phyloP scores from a whole-genome alignment of 2,888 invertebrate genomes.

The Tetropium fuscum region DNA sequence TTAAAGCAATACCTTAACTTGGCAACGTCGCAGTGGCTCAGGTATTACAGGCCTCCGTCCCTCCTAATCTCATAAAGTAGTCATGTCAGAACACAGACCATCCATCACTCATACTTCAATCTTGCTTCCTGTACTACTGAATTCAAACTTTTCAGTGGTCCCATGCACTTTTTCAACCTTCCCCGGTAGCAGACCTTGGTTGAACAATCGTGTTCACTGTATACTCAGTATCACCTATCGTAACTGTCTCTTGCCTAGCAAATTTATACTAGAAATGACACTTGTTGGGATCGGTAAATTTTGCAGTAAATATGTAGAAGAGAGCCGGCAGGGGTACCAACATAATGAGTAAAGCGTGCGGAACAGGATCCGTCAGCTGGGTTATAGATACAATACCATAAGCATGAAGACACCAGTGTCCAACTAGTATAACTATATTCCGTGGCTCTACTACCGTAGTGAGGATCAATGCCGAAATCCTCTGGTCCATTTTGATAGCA shows the following conservation, averaged over 20 bases:
- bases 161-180: no score
- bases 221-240: constrained; percentile 13
- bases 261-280: constrained; percentile 53
- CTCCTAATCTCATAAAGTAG: no score
- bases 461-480: constrained; percentile 79
- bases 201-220: constrained; percentile 12
- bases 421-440: constrained; percentile 82
- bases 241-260: constrained; percentile 12
- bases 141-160: no score
- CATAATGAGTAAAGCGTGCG: constrained; percentile 76
- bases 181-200: constrained; percentile 15
- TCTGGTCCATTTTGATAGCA: constrained; percentile 87
- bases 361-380: constrained; percentile 75
- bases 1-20: no score
- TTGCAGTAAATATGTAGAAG: constrained; percentile 92
- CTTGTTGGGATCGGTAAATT: constrained; percentile 91
- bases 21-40: no score
- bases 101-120: no score
- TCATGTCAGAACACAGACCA: no score
- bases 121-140: no score
- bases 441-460: constrained; percentile 83
- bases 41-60: no score
- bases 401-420: constrained; percentile 94
- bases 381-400: constrained; percentile 93
- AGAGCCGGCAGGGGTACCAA: constrained; percentile 91